Percentiles rank a stretch among this genome's conserved stretches.
These are phyloP conservation scores for Protomyctophum bolini DNA, from an alignment of 2,113 vertebrate genomes.

Conservation along the genomic window DNA sequence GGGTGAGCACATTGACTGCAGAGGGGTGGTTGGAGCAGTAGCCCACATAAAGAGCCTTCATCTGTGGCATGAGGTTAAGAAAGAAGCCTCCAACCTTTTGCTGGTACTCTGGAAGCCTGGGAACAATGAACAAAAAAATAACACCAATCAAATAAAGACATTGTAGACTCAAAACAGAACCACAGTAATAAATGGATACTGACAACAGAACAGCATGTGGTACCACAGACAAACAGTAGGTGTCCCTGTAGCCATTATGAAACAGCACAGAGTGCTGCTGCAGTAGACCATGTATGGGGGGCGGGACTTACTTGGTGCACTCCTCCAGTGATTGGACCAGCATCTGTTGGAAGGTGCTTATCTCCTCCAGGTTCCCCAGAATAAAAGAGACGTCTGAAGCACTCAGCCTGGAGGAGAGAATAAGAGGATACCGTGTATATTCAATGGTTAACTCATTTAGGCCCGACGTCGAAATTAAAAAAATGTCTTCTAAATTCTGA, in stretches of 20 bases:
- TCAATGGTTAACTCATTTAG: no score
- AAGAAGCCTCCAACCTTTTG: constrained; percentile 95
- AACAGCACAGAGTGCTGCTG: constrained; percentile 35
- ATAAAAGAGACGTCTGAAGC: constrained; percentile 84
- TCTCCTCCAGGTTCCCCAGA: constrained; percentile 96
- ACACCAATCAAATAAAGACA: not conserved
- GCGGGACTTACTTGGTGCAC: constrained; percentile 90
- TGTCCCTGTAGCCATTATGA: constrained; percentile 48
- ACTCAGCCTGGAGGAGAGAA: constrained; percentile 80
- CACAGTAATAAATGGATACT: no score
- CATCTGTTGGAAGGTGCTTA: constrained; percentile 96
- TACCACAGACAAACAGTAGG: constrained; percentile 51
- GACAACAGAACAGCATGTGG: constrained; percentile 16
- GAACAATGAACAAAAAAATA: not conserved
- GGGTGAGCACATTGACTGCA: constrained; percentile 93
- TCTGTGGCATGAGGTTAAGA: constrained; percentile 92
- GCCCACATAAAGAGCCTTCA: constrained; percentile 88
- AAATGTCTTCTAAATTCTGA: no score
- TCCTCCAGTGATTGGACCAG: constrained; percentile 97
- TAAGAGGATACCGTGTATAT: not conserved
- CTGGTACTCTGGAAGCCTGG: constrained; percentile 92
- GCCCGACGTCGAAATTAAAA: no score
- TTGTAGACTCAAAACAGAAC: no score
- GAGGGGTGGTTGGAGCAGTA: constrained; percentile 98
- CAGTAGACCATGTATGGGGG: constrained; percentile 24